These are phyloP conservation scores for Epicampocera succincta DNA, from an alignment of 2,888 invertebrate genomes.

Conservation along the genomic window DNA sequence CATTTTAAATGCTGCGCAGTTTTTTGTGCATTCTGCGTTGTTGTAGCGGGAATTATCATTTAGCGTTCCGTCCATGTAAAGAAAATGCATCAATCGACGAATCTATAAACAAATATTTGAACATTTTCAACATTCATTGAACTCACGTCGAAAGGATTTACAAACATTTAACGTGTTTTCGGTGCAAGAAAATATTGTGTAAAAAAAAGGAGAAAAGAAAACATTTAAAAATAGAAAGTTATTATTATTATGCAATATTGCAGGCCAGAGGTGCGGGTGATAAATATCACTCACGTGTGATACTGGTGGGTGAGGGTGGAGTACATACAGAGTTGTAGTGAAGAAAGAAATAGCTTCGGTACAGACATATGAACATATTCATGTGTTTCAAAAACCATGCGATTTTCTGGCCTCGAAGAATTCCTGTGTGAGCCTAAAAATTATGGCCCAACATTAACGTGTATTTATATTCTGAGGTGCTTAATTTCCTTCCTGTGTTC, in stretches of 20 bases:
- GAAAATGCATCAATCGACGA: conserved; percentile 60
- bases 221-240: conserved; percentile 22
- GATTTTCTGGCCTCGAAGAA: not conserved
- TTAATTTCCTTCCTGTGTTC: not conserved
- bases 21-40: not conserved
- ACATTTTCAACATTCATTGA: conserved; percentile 74
- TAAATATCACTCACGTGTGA: conserved; percentile 5
- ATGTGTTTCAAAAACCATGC: too few species aligned
- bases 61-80: conserved; percentile 28
- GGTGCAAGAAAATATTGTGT: not conserved
- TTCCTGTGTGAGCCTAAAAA: not conserved
- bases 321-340: not conserved
- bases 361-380: not conserved
- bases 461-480: not conserved
- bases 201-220: too few species aligned
- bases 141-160: conserved; percentile 79
- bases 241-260: conserved; percentile 44
- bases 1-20: too few species aligned
- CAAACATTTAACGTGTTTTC: conserved; percentile 39
- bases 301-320: conserved; percentile 9
- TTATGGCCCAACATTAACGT: not conserved
- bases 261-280: not conserved
- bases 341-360: not conserved
- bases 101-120: conserved; percentile 78
- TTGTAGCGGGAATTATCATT: not conserved